Evolutionary conservation across 1,140 invertebrate species (phyloP).

Genomic region (Hormaphis cornu): DNA sequence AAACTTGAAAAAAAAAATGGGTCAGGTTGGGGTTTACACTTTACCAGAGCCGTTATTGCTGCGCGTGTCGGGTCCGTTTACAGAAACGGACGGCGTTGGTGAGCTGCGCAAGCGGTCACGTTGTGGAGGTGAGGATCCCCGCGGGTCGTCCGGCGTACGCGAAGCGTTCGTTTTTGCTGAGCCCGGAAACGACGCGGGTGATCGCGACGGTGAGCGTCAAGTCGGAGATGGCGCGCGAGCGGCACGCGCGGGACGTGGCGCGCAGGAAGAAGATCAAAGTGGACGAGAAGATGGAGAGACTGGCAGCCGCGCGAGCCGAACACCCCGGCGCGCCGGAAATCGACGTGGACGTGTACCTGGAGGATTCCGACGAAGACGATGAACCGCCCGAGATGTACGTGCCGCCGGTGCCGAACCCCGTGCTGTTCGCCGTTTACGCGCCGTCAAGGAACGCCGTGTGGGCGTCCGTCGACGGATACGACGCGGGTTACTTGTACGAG

Average conservation of each 20-base stretch:
- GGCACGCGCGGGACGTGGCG: constrained; percentile 43
- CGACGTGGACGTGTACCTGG: constrained; percentile 49
- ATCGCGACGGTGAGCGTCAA: constrained; percentile 50
- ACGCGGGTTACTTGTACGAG: constrained; percentile 67
- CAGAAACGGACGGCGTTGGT: constrained; percentile 19
- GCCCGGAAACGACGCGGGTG: not conserved
- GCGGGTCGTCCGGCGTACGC: not conserved
- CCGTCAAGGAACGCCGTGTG: constrained; percentile 45
- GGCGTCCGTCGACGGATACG: constrained; percentile 56
- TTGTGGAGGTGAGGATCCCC: not conserved
- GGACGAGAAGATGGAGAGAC: constrained; percentile 45
- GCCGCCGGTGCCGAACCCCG: constrained; percentile 31
- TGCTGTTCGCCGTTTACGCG: constrained; percentile 33
- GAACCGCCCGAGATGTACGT: constrained; percentile 16
- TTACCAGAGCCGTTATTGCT: too few relatives aligned
- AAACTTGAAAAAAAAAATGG: too few relatives aligned
- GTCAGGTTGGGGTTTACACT: too few relatives aligned
- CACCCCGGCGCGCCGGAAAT: constrained; percentile 51
- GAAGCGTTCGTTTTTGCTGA: not conserved
- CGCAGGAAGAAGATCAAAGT: constrained; percentile 46
- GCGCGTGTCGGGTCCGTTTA: too few relatives aligned
- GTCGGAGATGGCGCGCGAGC: constrained; percentile 48
- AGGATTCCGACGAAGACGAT: not conserved
- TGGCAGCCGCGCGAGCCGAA: constrained; percentile 46
- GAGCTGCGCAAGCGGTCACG: not conserved